Evolutionary conservation across 2,113 vertebrate species (phyloP), one percentile per base, ranked within the genome.

Genomic region (Lophura nycthemera): DNA sequence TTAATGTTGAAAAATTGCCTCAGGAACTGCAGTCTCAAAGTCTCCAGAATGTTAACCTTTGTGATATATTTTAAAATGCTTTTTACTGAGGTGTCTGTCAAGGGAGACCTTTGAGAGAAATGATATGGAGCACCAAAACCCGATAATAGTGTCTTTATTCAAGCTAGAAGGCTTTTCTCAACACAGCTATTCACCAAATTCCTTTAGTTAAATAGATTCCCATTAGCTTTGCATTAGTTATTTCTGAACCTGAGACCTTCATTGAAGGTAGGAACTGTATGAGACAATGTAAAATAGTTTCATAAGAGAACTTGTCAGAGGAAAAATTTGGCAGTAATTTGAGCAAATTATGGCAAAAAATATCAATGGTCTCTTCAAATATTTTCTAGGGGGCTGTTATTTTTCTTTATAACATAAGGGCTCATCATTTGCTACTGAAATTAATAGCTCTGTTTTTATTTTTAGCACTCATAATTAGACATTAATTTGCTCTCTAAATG

Each of bases 371-470:
- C 70, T 95, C 93, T 95, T 95, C 79, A 95, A 50, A 82, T 93
- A 70, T 84, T 78, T 96, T 95, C 82, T 94, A 82, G 65, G 75
- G 69, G 36, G 40, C 32, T 88, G 42, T 78, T 92, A 78, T 94
- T 96, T 96, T 95, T 89, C 83, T 90, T 83, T 30, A 36, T 81
- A 89, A 71, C 34, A 47, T 89, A 89, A 92, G 83, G 43, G 47
- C 57, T 86, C 21, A 92, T 94, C 8, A 88, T 91, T 92, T 94
- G 64, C 61, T 84, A 21, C 88, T 95, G 91, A 88, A 95, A 95
- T 91, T 95, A 94, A 91, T 94, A 92, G 60, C 56, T 95, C 60
- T 95, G 79, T 61, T 92, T 95, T 95, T 95, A 97, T 95, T 96
- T 97, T 95, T 96, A 95, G 86, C 91, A 69, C 86, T 94, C 48